phyloP scores from a whole-genome alignment of 2,113 vertebrate genomes.

The Mastomys coucha region DNA sequence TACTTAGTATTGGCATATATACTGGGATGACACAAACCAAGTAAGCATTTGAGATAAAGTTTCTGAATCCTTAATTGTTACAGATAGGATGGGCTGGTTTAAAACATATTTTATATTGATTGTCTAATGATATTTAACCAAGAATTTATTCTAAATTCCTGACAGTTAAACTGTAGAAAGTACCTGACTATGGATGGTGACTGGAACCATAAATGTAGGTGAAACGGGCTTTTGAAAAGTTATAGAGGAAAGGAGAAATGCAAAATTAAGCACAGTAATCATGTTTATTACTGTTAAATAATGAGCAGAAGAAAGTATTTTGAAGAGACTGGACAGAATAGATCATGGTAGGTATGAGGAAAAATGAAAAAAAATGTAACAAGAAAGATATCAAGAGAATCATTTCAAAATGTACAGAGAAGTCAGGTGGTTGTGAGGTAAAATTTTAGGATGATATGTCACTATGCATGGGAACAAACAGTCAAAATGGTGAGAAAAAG shows the following conservation, averaged over 20 bases:
- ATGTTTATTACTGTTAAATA: background rate
- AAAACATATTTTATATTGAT: background rate
- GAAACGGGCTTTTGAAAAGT: background rate
- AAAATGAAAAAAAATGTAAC: background rate
- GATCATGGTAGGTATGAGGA: background rate
- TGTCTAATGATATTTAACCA: background rate
- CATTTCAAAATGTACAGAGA: background rate
- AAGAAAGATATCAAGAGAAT: background rate
- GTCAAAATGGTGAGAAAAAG: background rate
- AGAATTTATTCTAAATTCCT: background rate
- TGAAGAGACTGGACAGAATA: background rate
- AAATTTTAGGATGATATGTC: background rate
- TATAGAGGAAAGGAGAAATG: background rate
- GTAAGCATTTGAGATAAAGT: background rate
- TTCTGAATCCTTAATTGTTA: background rate
- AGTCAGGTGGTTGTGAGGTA: background rate
- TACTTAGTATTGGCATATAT: background rate
- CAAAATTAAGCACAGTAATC: background rate
- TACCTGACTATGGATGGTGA: background rate
- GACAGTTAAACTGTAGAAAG: background rate
- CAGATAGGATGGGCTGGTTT: background rate
- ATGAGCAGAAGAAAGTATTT: background rate
- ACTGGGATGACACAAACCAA: background rate
- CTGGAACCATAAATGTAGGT: background rate
- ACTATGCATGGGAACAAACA: background rate